phyloP scores from a whole-genome alignment of 2,797 vertebrate species.

The Ctenosaura bakeri region DNA sequence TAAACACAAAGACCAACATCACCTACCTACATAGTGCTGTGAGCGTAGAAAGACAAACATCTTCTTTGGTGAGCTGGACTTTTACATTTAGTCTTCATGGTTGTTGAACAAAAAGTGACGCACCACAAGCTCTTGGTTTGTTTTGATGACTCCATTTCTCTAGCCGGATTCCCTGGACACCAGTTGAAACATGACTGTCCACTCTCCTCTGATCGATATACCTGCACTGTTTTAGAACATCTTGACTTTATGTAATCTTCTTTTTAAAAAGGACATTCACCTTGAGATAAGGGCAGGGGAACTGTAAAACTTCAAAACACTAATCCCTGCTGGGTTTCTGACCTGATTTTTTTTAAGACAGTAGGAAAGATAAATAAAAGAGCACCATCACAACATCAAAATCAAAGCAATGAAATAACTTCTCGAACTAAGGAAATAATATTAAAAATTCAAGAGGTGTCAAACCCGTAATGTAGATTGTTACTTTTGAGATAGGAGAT shows the following conservation, averaged over 20 bases:
- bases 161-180: neutral
- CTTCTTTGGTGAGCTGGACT: neutral
- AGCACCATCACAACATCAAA: no score
- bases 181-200: neutral
- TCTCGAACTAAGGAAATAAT: no score
- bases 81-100: neutral
- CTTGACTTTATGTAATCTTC: neutral
- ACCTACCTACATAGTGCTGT: neutral
- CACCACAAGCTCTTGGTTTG: rapidly evolving
- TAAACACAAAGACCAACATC: no score
- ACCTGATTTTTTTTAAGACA: neutral
- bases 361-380: no score
- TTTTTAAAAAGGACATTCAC: neutral
- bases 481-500: no score
- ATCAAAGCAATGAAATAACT: no score
- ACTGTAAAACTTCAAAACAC: neutral
- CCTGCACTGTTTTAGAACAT: rapidly evolving
- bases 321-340: no score
- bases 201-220: neutral
- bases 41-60: neutral
- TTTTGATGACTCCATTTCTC: rapidly evolving
- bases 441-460: no score
- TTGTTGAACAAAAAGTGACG: neutral
- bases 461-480: no score
- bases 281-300: neutral